phyloP scores from a whole-genome alignment of 2,797 vertebrate genomes.

The Rhadinocentrus ornatus region DNA sequence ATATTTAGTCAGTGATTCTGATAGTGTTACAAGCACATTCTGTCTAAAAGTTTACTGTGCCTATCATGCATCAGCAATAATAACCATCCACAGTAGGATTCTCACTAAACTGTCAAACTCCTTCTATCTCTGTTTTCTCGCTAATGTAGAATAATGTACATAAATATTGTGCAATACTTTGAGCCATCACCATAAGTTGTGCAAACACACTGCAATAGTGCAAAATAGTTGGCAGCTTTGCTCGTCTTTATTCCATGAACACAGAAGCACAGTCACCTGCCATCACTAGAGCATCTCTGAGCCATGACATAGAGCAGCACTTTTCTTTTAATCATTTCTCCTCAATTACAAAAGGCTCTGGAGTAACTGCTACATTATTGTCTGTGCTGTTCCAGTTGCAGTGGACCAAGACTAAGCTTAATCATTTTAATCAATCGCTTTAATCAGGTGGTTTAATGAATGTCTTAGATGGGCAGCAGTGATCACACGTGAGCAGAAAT shows the following conservation, averaged over 20 bases:
- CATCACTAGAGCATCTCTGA: constrained; percentile 52
- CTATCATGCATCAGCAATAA: constrained; percentile 78
- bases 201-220: constrained; percentile 53
- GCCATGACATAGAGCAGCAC: constrained; percentile 55
- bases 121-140: constrained; percentile 55
- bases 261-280: constrained; percentile 46
- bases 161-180: constrained; percentile 65
- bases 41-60: constrained; percentile 58
- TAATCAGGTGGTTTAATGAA: constrained; percentile 56
- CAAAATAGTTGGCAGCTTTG: constrained; percentile 27
- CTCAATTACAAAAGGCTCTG: constrained; percentile 15
- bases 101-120: constrained; percentile 52
- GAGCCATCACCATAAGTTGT: constrained; percentile 47
- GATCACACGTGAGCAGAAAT: constrained; percentile 30
- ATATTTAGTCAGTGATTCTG: constrained; percentile 35
- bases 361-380: constrained; percentile 1
- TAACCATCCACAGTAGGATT: constrained; percentile 44
- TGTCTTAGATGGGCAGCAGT: constrained; percentile 48
- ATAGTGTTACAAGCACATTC: constrained; percentile 58
- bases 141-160: constrained; percentile 73
- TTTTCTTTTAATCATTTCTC: constrained; percentile 47
- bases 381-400: constrained; percentile 27
- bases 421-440: constrained; percentile 61
- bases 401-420: constrained; percentile 47
- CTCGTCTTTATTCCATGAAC: constrained; percentile 12